A percentile compares a stretch with the other conserved stretches of the same genome.
These are phyloP conservation scores for Oscheius sp. DNA, from an alignment of 1,140 invertebrate genomes.

Conservation along the genomic window DNA sequence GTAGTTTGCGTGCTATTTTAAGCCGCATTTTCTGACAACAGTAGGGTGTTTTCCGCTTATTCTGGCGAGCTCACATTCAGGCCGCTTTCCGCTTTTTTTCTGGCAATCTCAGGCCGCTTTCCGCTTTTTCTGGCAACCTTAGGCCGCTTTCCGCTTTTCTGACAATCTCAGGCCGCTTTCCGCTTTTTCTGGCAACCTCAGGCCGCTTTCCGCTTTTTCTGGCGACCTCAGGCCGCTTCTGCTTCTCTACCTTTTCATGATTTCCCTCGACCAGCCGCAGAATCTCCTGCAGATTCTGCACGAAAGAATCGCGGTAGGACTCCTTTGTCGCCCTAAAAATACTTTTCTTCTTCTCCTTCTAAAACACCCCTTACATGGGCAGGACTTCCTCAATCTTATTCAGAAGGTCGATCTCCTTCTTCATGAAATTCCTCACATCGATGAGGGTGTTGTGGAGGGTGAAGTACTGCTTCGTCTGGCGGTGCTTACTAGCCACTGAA, in stretches of 20 bases:
- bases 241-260: slow-evolving; percentile 70
- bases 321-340: slow-evolving; percentile 30
- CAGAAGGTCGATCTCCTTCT: slow-evolving; percentile 82
- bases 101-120: too few species aligned
- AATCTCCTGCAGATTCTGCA: slow-evolving; percentile 66
- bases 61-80: too few species aligned
- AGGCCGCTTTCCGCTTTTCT: too few species aligned
- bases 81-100: too few species aligned
- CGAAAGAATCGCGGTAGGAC: slow-evolving; percentile 52
- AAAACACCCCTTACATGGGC: slow-evolving; percentile 73
- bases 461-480: slow-evolving; percentile 95
- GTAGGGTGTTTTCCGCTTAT: too few species aligned
- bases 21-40: too few species aligned
- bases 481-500: slow-evolving; percentile 85
- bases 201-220: too few species aligned
- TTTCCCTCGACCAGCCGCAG: slow-evolving; percentile 79
- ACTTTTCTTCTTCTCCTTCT: slow-evolving; percentile 8
- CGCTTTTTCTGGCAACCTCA: too few species aligned
- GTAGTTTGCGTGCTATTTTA: too few species aligned
- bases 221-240: too few species aligned
- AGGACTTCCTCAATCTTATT: slow-evolving; percentile 93
- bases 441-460: slow-evolving; percentile 92
- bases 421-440: slow-evolving; percentile 84
- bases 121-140: too few species aligned
- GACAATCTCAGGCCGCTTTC: too few species aligned